Percentiles rank a stretch among this genome's conserved stretches.
These are phyloP conservation scores for Hydrolagus colliei DNA, from an alignment of 2,797 vertebrate species.

Conservation along the genomic window DNA sequence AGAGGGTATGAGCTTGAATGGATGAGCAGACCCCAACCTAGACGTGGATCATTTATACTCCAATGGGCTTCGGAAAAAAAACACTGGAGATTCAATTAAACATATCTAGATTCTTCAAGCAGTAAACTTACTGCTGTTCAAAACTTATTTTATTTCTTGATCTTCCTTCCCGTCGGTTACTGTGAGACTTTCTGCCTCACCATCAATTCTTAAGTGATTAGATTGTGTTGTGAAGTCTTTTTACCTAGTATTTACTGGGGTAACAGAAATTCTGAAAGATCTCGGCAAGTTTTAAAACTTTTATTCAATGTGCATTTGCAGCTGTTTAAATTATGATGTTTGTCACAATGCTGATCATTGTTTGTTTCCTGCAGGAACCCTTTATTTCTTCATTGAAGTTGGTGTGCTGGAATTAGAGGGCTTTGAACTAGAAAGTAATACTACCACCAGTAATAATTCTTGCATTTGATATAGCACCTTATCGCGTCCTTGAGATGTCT, in stretches of 20 bases:
- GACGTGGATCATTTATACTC: conserved; percentile 60
- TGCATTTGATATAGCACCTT: too few species aligned
- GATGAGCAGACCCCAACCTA: conserved; percentile 38
- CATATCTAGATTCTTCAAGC: conserved; percentile 48
- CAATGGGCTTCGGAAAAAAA: conserved; percentile 48
- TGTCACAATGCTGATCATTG: background rate
- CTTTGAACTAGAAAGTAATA: too few species aligned
- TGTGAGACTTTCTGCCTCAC: background rate
- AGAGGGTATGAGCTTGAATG: conserved; percentile 59
- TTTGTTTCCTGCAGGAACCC: too few species aligned
- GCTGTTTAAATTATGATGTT: background rate
- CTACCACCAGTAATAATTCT: too few species aligned
- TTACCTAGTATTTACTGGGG: background rate
- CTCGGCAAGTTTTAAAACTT: background rate
- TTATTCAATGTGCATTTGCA: background rate
- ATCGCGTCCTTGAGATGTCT: too few species aligned
- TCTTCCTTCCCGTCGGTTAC: conserved; percentile 1
- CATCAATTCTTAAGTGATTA: background rate
- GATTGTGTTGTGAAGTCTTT: too few species aligned
- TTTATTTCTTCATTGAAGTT: background rate
- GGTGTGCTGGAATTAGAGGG: too few species aligned
- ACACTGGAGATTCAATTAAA: conserved; percentile 62
- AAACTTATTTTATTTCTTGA: conserved; percentile 19
- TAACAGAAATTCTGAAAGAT: background rate
- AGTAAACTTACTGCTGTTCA: conserved; percentile 23